A percentile compares a stretch with the other conserved stretches of the same genome.
phyloP scores from a whole-genome alignment of 2,797 vertebrate species.

The Crocodylus rhombifer region DNA sequence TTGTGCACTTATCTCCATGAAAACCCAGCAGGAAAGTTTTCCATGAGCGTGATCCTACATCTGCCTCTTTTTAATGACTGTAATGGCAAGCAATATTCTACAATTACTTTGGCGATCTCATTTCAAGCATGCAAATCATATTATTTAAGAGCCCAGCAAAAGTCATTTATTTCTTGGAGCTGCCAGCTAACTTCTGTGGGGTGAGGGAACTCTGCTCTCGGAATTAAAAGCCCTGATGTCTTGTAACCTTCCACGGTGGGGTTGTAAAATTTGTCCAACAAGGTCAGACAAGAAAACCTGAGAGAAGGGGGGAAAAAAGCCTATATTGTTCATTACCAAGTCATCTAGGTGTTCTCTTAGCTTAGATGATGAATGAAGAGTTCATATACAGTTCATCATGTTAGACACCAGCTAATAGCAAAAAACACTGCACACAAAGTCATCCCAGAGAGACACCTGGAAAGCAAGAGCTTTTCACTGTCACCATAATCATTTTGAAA shows the following conservation, averaged over 20 bases:
- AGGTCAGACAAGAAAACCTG: conserved; percentile 60
- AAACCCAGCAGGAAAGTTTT: conserved; percentile 86
- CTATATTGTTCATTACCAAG: neutral
- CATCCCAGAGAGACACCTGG: neutral
- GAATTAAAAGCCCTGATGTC: conserved; percentile 58
- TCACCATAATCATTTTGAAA: neutral
- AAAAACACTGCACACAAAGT: neutral
- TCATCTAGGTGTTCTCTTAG: neutral
- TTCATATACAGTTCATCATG: neutral
- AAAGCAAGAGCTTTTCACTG: neutral
- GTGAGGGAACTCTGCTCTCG: conserved; percentile 5
- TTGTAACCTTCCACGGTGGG: conserved; percentile 25
- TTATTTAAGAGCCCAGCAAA: conserved; percentile 82
- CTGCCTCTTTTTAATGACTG: conserved; percentile 83
- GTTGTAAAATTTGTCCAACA: conserved; percentile 61
- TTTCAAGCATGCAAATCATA: conserved; percentile 84
- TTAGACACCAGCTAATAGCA: neutral
- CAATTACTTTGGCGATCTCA: conserved; percentile 82
- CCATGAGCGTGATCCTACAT: conserved; percentile 83
- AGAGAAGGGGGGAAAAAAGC: neutral
- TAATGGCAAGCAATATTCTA: conserved; percentile 83
- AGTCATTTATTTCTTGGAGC: conserved; percentile 80
- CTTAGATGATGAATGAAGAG: conserved; percentile 7
- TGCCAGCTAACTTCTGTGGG: conserved; percentile 71
- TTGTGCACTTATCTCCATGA: conserved; percentile 85